These are phyloP conservation scores for Vollenhovia emeryi DNA, from an alignment of 1,140 invertebrate genomes.

Conservation along the genomic window DNA sequence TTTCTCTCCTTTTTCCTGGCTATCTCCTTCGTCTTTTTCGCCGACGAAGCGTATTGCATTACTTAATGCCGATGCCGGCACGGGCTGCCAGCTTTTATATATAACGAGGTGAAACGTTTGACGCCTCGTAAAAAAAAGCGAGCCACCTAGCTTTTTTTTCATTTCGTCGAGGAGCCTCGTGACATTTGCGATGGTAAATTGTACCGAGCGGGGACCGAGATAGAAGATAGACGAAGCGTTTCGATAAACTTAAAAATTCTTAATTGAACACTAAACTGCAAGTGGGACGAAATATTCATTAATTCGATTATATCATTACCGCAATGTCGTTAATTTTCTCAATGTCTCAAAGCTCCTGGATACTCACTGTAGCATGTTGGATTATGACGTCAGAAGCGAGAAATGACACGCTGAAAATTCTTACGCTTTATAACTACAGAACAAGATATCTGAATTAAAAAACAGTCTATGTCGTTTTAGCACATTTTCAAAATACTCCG, in stretches of 20 bases:
- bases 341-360: no score
- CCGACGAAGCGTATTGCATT: slow-evolving; percentile 70
- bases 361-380: no score
- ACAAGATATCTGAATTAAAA: no score
- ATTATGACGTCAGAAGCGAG: no score
- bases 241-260: slow-evolving; percentile 21
- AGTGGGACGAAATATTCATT: not conserved
- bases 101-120: slow-evolving; percentile 74
- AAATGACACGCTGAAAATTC: no score
- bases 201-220: not conserved
- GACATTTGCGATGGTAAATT: slow-evolving; percentile 61
- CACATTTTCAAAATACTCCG: no score
- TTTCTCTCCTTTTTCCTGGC: slow-evolving; percentile 1
- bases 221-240: not conserved
- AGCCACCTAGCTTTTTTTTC: slow-evolving; percentile 71
- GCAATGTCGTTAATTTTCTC: not conserved
- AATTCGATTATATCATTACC: not conserved
- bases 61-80: slow-evolving; percentile 73
- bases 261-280: not conserved
- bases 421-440: no score
- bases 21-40: slow-evolving; percentile 63
- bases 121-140: slow-evolving; percentile 70
- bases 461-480: no score
- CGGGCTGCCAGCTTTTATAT: slow-evolving; percentile 68
- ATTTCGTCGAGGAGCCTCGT: slow-evolving; percentile 65